Conservation (phyloP, 2,113 vertebrate genomes). For the Spermophilus dauricus region DNA sequence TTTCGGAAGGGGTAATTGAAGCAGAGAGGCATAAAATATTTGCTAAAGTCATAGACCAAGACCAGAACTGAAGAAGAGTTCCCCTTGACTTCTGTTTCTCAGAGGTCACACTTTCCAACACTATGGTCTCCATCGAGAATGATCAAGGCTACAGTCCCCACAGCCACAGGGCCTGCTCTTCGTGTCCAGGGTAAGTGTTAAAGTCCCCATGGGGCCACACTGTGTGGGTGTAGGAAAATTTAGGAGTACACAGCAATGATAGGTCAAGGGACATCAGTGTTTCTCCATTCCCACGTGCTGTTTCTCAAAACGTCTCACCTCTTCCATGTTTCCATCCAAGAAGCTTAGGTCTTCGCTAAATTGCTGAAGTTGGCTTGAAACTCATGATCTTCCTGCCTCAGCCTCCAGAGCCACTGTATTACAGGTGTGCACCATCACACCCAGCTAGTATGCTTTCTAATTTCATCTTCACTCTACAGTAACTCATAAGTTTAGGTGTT, state of each 20-base stretch:
- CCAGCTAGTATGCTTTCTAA: not conserved
- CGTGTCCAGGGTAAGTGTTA: not conserved
- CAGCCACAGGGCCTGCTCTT: not conserved
- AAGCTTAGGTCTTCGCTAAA: not conserved
- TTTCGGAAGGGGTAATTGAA: not conserved
- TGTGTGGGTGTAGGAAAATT: not conserved
- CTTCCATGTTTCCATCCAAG: not conserved
- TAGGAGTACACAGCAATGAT: not conserved
- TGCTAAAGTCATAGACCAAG: not conserved
- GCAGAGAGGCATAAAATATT: conserved; percentile 18
- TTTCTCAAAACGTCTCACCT: not conserved
- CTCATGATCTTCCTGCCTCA: no score
- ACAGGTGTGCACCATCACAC: no score
- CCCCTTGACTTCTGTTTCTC: not conserved
- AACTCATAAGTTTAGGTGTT: not conserved
- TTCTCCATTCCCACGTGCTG: not conserved
- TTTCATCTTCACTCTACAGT: not conserved
- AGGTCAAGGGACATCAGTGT: not conserved
- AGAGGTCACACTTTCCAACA: not conserved
- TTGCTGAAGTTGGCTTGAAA: no score
- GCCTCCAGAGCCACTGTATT: no score
- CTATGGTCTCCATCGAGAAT: not conserved
- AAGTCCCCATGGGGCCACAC: not conserved
- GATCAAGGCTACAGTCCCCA: not conserved
- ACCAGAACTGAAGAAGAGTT: not conserved